phyloP scores from a whole-genome alignment of 1,140 invertebrate species.

The Hyposmocoma kahamanoa region DNA sequence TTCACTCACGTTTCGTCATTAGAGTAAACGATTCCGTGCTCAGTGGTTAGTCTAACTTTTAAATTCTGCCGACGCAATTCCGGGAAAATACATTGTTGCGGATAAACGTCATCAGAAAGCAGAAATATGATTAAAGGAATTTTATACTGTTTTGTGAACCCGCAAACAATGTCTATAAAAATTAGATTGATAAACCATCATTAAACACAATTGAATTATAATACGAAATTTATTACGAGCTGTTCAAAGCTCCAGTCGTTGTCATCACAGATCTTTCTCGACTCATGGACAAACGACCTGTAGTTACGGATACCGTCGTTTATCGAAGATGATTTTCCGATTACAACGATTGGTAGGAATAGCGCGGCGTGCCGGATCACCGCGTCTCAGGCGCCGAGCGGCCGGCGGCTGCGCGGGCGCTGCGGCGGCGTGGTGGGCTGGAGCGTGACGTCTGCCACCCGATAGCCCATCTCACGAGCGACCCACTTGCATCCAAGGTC shows the following conservation, averaged over 20 bases:
- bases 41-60: conserved; percentile 30
- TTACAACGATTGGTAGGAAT: background rate
- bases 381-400: conserved; percentile 12
- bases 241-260: no score
- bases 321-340: background rate
- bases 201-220: no score
- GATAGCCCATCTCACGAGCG: conserved; percentile 68
- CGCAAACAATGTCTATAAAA: no score
- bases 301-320: no score
- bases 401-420: background rate
- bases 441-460: conserved; percentile 65
- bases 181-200: no score
- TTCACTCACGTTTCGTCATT: conserved; percentile 59
- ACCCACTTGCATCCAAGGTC: conserved; percentile 57
- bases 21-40: conserved; percentile 39
- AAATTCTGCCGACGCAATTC: conserved; percentile 7
- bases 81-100: no score
- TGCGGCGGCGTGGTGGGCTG: conserved; percentile 29
- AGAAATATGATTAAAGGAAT: no score
- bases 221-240: no score
- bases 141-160: no score
- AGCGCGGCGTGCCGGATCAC: conserved; percentile 14
- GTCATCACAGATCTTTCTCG: no score
- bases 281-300: no score
- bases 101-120: no score